Evolutionary conservation across 2,888 invertebrate species (phyloP).

Genomic region (Cephus nigrinus): DNA sequence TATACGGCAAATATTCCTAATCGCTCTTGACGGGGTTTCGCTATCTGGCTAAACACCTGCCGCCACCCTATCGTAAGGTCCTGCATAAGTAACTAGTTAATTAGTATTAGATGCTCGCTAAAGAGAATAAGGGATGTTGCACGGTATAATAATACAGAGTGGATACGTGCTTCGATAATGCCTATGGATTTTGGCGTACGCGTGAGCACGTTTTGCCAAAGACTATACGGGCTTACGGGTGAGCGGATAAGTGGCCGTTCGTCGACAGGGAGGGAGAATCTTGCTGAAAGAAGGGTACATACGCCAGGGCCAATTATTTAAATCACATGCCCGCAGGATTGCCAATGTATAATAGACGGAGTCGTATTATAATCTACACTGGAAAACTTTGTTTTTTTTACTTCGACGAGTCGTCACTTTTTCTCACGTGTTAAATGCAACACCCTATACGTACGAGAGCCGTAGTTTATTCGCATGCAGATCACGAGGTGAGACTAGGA

Average conservation of each 20-base stretch:
- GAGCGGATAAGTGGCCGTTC: conserved; percentile 25
- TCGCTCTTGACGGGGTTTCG: neutral
- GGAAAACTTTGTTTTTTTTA: neutral
- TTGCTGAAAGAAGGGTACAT: conserved; percentile 21
- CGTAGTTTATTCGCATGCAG: neutral
- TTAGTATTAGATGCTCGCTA: neutral
- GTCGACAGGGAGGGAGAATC: conserved; percentile 14
- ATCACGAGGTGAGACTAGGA: neutral
- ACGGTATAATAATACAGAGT: neutral
- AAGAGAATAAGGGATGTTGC: neutral
- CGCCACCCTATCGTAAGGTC: neutral
- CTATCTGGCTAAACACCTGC: neutral
- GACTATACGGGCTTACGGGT: neutral
- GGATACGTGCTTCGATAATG: neutral
- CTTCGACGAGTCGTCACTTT: neutral
- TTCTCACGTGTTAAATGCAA: neutral
- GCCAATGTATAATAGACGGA: neutral
- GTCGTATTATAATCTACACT: neutral
- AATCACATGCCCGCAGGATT: conserved; percentile 24
- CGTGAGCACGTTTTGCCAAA: neutral
- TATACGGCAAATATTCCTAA: neutral
- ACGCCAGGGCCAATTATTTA: conserved; percentile 31
- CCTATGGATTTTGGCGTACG: neutral
- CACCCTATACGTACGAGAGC: neutral
- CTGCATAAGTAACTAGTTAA: neutral